Conservation (phyloP, 2,888 invertebrate genomes). For the Drosophila pseudotalamancana region DNA sequence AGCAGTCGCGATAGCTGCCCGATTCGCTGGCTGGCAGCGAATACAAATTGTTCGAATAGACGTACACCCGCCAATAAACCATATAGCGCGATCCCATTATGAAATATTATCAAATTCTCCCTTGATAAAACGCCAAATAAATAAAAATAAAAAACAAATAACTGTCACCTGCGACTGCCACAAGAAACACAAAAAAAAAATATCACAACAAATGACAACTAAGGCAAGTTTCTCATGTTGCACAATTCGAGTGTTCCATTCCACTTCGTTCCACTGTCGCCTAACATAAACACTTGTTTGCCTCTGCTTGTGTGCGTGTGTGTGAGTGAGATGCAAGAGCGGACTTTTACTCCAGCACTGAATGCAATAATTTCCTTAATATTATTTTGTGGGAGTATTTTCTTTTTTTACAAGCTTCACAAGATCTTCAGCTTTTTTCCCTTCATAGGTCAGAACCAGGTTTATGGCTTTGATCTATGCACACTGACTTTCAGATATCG, state of each 20-base stretch:
- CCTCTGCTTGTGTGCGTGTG: neutral
- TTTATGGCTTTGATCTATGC: neutral
- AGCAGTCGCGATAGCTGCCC: conserved; percentile 89
- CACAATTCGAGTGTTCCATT: conserved; percentile 1
- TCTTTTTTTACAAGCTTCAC: too few species aligned
- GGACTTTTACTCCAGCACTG: neutral
- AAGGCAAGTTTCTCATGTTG: neutral
- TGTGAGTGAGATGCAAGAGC: neutral
- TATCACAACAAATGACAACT: neutral
- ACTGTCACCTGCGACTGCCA: too few species aligned
- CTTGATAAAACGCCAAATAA: too few species aligned
- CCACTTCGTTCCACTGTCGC: neutral
- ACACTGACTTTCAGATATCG: too few species aligned
- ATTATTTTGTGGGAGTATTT: too few species aligned
- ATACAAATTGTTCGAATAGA: conserved; percentile 91
- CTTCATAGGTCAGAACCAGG: neutral
- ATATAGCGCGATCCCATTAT: conserved; percentile 44
- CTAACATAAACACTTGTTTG: neutral
- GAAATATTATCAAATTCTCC: neutral
- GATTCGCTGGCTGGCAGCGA: conserved; percentile 89
- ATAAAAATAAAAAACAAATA: too few species aligned
- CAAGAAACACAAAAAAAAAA: neutral
- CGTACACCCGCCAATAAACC: conserved; percentile 86
- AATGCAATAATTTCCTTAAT: neutral
- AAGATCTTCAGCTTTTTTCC: neutral